Conservation (phyloP, 2,888 invertebrate species). For the Ormia ochracea region DNA sequence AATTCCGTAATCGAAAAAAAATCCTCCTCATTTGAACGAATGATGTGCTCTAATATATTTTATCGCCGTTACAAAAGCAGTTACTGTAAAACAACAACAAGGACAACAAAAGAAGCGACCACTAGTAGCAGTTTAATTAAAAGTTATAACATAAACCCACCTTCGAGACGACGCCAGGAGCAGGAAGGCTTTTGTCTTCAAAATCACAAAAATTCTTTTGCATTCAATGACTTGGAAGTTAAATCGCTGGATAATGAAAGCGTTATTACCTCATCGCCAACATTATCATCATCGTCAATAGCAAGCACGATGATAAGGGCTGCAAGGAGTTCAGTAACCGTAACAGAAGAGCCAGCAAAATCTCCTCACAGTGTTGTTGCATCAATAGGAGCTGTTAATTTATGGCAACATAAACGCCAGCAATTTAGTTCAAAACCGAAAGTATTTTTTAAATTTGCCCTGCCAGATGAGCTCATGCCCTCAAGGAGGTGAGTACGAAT, state of each 20-base stretch:
- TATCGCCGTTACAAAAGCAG: slow-evolving; percentile 64
- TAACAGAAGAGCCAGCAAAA: slow-evolving; percentile 9
- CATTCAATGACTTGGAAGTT: slow-evolving; percentile 54
- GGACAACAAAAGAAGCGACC: slow-evolving; percentile 4
- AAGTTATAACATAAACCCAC: neutral
- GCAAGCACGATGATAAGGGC: neutral
- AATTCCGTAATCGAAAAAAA: slow-evolving; percentile 53
- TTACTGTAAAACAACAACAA: slow-evolving; percentile 49
- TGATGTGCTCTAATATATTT: slow-evolving; percentile 59
- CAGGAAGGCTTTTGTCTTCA: slow-evolving; percentile 19
- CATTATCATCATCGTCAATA: neutral
- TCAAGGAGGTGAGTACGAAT: slow-evolving; percentile 60
- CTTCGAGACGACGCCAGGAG: neutral
- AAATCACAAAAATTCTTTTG: slow-evolving; percentile 40
- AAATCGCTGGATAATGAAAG: slow-evolving; percentile 19
- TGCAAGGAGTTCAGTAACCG: neutral
- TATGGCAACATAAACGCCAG: slow-evolving; percentile 63
- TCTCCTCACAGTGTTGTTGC: neutral
- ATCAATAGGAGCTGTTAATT: slow-evolving; percentile 42
- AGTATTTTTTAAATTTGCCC: slow-evolving; percentile 58
- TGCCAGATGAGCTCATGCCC: slow-evolving; percentile 47
- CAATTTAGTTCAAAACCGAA: slow-evolving; percentile 64
- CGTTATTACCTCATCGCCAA: slow-evolving; percentile 1
- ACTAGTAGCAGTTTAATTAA: neutral
- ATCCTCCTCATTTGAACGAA: slow-evolving; percentile 60